A percentile compares a stretch with the other conserved stretches of the same genome.
Evolutionary conservation across 2,113 vertebrate genomes (phyloP).

Genomic region (Suncus etruscus): DNA sequence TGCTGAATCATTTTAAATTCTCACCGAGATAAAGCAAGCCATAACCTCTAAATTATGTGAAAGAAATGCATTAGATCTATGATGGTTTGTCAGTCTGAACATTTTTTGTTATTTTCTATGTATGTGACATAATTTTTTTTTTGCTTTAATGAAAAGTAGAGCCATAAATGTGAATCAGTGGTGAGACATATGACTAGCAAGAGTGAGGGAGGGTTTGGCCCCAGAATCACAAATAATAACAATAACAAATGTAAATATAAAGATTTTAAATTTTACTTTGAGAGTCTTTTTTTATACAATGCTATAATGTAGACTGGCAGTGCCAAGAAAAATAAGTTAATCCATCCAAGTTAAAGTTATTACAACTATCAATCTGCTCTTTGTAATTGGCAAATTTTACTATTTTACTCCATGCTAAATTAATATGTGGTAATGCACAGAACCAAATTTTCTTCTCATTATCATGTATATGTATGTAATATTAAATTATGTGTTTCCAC

Average conservation of each 20-base stretch:
- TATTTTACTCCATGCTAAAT: constrained; percentile 32
- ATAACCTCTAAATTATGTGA: constrained; percentile 43
- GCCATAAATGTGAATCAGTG: no score
- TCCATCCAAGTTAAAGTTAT: constrained; percentile 18
- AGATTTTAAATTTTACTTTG: constrained; percentile 37
- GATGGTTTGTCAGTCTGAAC: constrained; percentile 43
- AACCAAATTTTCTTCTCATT: constrained; percentile 29
- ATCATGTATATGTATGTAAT: not conserved
- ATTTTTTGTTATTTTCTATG: constrained; percentile 55
- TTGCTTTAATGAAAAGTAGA: constrained; percentile 53
- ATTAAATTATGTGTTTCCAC: not conserved
- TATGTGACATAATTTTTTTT: constrained; percentile 32
- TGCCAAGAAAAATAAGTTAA: constrained; percentile 51
- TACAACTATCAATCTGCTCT: constrained; percentile 22
- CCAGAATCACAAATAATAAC: no score
- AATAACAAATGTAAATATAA: constrained; percentile 31
- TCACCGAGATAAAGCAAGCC: not conserved
- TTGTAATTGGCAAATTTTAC: constrained; percentile 40
- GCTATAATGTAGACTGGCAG: not conserved
- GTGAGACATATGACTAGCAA: no score
- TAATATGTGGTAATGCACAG: constrained; percentile 10
- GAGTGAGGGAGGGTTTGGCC: no score
- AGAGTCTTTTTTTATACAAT: not conserved
- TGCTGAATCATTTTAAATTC: constrained; percentile 22
- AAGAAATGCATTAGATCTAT: constrained; percentile 29